Evolutionary conservation across 2,797 vertebrate genomes (phyloP).

Genomic region (Dallia pectoralis): DNA sequence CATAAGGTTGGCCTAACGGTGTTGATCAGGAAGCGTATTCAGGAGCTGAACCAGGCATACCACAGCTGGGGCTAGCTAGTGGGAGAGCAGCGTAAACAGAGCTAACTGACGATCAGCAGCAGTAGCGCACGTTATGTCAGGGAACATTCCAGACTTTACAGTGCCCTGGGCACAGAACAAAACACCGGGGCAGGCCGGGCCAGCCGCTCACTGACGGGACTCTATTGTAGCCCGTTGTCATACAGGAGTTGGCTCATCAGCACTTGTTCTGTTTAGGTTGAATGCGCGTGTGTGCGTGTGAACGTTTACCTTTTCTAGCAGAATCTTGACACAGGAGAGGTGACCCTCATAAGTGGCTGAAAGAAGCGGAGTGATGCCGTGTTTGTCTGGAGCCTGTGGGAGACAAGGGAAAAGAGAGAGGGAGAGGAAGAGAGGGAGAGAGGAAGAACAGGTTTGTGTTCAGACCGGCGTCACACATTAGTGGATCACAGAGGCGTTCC

Average conservation of each 20-base stretch:
- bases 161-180: constrained; percentile 41
- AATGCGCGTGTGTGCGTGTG: not conserved
- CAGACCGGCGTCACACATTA: constrained; percentile 14
- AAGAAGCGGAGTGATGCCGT: constrained; percentile 89
- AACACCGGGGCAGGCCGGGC: not conserved
- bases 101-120: constrained; percentile 38
- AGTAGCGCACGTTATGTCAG: constrained; percentile 17
- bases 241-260: constrained; percentile 60
- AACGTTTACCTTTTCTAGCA: constrained; percentile 88
- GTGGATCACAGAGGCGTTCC: constrained; percentile 4
- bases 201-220: constrained; percentile 44
- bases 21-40: constrained; percentile 12
- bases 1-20: too few relatives aligned
- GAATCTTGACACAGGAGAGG: constrained; percentile 85
- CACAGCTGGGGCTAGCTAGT: constrained; percentile 24
- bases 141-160: constrained; percentile 71
- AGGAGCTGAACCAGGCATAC: constrained; percentile 8
- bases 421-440: not conserved
- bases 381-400: constrained; percentile 87
- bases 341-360: constrained; percentile 89
- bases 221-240: constrained; percentile 52
- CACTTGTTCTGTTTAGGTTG: constrained; percentile 20
- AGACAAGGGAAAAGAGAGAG: constrained; percentile 17
- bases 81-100: constrained; percentile 30
- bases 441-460: constrained; percentile 12